These are phyloP conservation scores for Onchidella celtica DNA, from an alignment of 2,888 invertebrate genomes.

Conservation along the genomic window DNA sequence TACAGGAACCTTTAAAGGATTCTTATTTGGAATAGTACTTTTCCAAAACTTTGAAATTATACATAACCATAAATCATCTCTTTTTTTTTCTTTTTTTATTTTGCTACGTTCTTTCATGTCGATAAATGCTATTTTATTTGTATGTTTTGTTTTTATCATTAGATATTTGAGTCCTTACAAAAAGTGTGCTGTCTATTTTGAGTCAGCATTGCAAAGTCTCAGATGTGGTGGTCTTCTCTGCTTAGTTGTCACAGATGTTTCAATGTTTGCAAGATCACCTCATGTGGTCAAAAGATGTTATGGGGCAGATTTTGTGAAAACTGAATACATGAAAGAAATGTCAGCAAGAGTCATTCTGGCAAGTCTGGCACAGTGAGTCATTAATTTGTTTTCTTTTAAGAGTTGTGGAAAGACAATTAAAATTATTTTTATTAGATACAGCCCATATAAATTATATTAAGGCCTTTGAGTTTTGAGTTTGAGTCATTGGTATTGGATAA, in stretches of 20 bases:
- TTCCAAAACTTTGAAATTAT: no score
- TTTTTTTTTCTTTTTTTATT: constrained; percentile 22
- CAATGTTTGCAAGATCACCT: constrained; percentile 71
- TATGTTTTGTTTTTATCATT: constrained; percentile 26
- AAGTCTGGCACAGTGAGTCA: constrained; percentile 66
- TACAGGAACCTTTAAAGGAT: no score
- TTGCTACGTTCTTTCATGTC: not conserved
- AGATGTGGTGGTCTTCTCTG: constrained; percentile 68
- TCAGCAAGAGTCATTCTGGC: constrained; percentile 72
- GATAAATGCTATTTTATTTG: constrained; percentile 29
- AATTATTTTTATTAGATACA: not conserved
- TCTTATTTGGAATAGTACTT: no score
- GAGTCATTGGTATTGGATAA: no score
- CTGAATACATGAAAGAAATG: constrained; percentile 75
- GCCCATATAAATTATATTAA: not conserved
- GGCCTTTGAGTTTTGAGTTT: not conserved
- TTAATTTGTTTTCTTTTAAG: not conserved
- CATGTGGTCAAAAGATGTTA: constrained; percentile 70
- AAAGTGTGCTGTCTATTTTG: constrained; percentile 66
- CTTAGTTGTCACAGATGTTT: constrained; percentile 73
- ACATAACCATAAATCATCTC: no score
- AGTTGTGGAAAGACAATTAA: no score
- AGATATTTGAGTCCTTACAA: constrained; percentile 65
- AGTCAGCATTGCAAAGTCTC: constrained; percentile 71
- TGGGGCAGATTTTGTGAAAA: constrained; percentile 69